These are phyloP conservation scores for Neosilurus hyrtlii DNA, from an alignment of 2,797 vertebrate genomes.

Conservation along the genomic window DNA sequence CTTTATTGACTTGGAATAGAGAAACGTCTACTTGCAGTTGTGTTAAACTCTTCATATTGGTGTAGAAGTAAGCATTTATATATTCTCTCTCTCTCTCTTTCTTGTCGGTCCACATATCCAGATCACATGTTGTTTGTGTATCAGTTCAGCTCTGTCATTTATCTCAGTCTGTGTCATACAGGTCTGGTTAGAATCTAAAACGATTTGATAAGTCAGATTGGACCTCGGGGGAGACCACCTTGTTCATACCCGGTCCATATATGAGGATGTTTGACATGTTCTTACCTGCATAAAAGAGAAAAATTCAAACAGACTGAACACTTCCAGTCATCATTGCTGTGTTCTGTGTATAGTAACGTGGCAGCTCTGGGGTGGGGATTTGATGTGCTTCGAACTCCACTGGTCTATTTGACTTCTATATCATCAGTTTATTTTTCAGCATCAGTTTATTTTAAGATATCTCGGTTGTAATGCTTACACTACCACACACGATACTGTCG, in stretches of 20 bases:
- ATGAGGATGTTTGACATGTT: neutral
- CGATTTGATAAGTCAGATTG: neutral
- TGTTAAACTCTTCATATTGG: no score
- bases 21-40: no score
- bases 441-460: neutral
- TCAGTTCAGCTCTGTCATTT: neutral
- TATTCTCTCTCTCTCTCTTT: neutral
- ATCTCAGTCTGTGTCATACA: neutral
- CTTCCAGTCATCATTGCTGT: neutral
- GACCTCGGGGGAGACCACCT: neutral
- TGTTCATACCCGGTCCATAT: neutral
- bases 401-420: neutral
- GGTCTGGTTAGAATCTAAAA: neutral
- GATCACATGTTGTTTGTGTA: neutral
- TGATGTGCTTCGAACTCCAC: neutral
- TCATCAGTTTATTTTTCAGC: no score
- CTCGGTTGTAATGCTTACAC: constrained; percentile 13
- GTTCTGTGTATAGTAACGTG: neutral
- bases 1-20: no score
- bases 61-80: no score
- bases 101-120: neutral
- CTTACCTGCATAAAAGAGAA: neutral
- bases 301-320: neutral
- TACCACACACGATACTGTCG: neutral
- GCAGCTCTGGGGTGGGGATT: neutral